Evolutionary conservation across 2,888 invertebrate species (phyloP).

Genomic region (Podabrus alpinus): DNA sequence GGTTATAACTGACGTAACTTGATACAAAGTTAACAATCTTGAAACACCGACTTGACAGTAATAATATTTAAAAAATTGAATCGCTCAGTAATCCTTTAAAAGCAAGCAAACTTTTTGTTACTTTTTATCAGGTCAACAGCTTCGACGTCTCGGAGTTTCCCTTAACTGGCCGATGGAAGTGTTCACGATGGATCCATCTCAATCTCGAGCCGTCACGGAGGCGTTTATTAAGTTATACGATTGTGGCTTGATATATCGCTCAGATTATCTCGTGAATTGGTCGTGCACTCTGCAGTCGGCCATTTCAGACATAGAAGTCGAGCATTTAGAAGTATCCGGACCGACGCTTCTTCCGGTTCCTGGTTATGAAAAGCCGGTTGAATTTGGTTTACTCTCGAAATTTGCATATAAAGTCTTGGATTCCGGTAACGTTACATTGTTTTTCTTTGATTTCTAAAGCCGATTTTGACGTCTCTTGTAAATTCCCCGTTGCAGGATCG

Average conservation of each 20-base stretch:
- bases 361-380: slow-evolving; percentile 81
- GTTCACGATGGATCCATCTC: slow-evolving; percentile 95
- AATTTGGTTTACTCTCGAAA: slow-evolving; percentile 89
- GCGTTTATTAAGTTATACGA: slow-evolving; percentile 75
- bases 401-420: slow-evolving; percentile 89
- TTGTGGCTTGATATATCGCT: slow-evolving; percentile 78
- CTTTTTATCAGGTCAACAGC: slow-evolving; percentile 62
- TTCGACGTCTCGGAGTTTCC: slow-evolving; percentile 86
- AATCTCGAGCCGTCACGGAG: slow-evolving; percentile 87
- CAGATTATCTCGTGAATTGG: slow-evolving; percentile 97
- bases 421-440: slow-evolving; percentile 44
- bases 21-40: not conserved
- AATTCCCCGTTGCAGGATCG: not conserved
- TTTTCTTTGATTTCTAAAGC: not conserved
- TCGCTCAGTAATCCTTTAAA: not conserved
- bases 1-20: too few species aligned
- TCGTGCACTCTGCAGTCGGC: slow-evolving; percentile 95
- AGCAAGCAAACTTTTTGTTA: not conserved
- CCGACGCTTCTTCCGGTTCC: slow-evolving; percentile 87
- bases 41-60: not conserved
- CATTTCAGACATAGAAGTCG: slow-evolving; percentile 98
- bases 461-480: not conserved
- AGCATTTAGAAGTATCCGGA: slow-evolving; percentile 88
- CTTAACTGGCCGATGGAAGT: slow-evolving; percentile 93
- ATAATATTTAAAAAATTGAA: not conserved